Percentiles rank a stretch among this genome's conserved stretches.
phyloP scores from a whole-genome alignment of 2,113 vertebrate genomes.

The Elephas maximus region DNA sequence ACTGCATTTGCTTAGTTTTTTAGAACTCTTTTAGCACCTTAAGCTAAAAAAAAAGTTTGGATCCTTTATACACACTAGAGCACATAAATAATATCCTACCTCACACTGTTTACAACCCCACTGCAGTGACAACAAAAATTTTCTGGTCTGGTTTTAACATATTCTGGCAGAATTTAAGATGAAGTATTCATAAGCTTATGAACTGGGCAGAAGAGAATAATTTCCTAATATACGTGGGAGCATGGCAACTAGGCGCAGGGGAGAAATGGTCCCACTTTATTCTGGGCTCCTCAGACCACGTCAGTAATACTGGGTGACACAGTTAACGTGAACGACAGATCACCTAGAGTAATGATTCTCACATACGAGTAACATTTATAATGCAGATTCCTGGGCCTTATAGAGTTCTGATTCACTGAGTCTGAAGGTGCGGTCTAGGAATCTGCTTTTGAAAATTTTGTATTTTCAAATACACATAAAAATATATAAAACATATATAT shows the following conservation, averaged over 20 bases:
- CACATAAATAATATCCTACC: not conserved
- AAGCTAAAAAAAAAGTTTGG: not conserved
- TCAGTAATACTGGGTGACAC: not conserved
- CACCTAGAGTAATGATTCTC: not conserved
- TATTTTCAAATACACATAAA: not conserved
- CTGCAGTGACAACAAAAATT: conserved; percentile 6
- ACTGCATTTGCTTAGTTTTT: not conserved
- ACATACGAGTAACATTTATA: conserved; percentile 10
- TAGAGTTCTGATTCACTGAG: not conserved
- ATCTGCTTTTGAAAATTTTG: not conserved
- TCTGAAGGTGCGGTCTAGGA: not conserved
- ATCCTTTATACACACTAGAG: not conserved
- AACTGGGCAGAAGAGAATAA: not conserved
- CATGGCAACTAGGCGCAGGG: not conserved
- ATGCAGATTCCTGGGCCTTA: not conserved
- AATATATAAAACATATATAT: not conserved
- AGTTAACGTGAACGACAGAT: not conserved
- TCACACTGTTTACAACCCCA: not conserved
- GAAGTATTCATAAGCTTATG: not conserved
- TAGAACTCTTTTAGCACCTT: not conserved
- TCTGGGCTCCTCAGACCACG: not conserved
- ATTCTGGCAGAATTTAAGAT: not conserved
- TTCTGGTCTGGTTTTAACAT: not conserved
- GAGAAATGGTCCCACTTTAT: not conserved
- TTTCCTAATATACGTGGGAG: not conserved